Base-by-base conservation (phyloP, 2,888 invertebrate genomes). In the Sarcophaga subvicina region DNA sequence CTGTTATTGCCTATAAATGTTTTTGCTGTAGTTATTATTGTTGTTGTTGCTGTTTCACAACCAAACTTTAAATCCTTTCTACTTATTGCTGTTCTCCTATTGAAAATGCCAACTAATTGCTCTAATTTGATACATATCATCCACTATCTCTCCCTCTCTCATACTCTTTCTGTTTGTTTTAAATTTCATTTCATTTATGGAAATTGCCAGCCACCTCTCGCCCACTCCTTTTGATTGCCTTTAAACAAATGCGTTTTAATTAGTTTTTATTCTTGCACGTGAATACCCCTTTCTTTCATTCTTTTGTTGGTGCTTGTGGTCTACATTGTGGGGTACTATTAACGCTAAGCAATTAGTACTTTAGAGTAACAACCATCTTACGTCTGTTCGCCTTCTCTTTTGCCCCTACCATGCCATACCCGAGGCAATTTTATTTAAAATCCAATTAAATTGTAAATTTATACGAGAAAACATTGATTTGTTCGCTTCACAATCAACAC, bases 41-140 rank as follows among this genome's bases (percentile, higher is more conserved):
- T 60, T 72, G 14, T 14, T 20, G n/a, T 76, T 62, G 62, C 47
- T 71, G 37, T 66, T 75, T 81, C 47, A 17, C 72, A 79, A 79
- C 78, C 75, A 79, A 81, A 87, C 59, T 72, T 64, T 63, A 77
- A 75, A 84, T 82, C 79, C 87, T 84, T 75, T 62, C 79, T 87
- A 10, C 59, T 17, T 2, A 47, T 60, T 81, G 49, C 87, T 87
- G 84, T 45, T 72, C 59, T 82, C 87, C 87, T 82, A 84, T 84
- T 87, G 87, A 84, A 84, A 84, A 87, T 87, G 71, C 76, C 81
- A 71, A 87, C 84, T 87, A 87, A 87, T 87, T 87, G 87, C 87
- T 82, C 79, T 79, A 82, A 76, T 84, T 81, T 82, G 71, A 75
- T 81, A 78, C 37, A 37, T 71, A 71, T 71, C 64, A 63, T 64